Conservation (phyloP, 2,113 vertebrate genomes). For the Emberiza fucata region DNA sequence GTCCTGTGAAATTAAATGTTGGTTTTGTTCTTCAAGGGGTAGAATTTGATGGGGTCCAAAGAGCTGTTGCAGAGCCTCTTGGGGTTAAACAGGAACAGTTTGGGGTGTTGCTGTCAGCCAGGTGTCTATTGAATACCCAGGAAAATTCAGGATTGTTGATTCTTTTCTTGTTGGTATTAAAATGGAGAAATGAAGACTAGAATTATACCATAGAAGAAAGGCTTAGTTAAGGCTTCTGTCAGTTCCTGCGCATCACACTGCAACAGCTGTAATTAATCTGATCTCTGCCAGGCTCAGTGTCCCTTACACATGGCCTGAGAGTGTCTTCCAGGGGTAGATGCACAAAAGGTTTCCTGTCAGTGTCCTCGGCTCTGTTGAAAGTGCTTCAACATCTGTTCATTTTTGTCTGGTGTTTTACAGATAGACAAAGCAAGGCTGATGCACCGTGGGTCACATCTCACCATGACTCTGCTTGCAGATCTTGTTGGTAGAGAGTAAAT, state of each 20-base stretch:
- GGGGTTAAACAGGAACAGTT: not conserved
- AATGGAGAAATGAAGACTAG: not conserved
- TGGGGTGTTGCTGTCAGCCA: not conserved
- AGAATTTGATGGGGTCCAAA: not conserved
- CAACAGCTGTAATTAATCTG: not conserved
- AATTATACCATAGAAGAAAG: not conserved
- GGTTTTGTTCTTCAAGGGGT: not conserved
- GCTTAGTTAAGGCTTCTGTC: not conserved
- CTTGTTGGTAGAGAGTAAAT: not conserved
- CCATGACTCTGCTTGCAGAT: not conserved
- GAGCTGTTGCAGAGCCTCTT: not conserved
- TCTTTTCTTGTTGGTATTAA: not conserved
- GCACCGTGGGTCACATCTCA: not conserved
- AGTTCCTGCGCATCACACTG: not conserved
- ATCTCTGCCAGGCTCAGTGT: not conserved
- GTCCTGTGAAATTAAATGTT: not conserved
- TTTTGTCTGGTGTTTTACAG: not conserved
- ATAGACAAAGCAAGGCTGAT: not conserved
- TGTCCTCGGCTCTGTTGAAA: not conserved
- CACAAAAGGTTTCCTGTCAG: not conserved
- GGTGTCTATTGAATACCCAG: not conserved
- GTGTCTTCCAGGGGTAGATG: not conserved
- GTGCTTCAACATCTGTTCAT: accelerated
- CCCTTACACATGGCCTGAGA: not conserved
- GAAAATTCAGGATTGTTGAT: not conserved